These are phyloP conservation scores for Eciton burchellii DNA, from an alignment of 1,140 invertebrate species.

Conservation along the genomic window DNA sequence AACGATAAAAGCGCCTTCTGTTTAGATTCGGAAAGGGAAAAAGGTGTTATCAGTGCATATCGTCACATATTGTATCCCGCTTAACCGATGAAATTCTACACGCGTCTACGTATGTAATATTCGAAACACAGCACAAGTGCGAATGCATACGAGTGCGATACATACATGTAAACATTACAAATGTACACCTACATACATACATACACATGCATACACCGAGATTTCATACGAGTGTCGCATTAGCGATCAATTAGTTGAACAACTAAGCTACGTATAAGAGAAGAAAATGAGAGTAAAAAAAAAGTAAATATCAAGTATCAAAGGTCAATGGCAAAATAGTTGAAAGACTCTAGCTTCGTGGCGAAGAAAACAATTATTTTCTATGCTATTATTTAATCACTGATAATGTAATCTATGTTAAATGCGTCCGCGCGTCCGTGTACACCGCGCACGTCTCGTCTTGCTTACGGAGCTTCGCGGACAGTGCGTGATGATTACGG, in stretches of 20 bases:
- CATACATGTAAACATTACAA: neutral
- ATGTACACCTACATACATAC: neutral
- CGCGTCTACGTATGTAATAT: slow-evolving; percentile 11
- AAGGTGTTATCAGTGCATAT: slow-evolving; percentile 18
- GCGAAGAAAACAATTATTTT: slow-evolving; percentile 58
- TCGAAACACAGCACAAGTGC: slow-evolving; percentile 1
- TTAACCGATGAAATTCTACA: slow-evolving; percentile 37
- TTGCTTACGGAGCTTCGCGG: slow-evolving; percentile 12
- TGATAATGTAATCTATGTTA: slow-evolving; percentile 56
- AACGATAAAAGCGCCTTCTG: slow-evolving; percentile 4
- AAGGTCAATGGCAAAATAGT: slow-evolving; percentile 56
- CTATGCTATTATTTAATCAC: slow-evolving; percentile 60
- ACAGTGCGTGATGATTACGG: neutral
- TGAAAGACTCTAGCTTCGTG: slow-evolving; percentile 53
- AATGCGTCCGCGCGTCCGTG: slow-evolving; percentile 16
- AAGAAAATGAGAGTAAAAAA: slow-evolving; percentile 50
- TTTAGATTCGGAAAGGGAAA: slow-evolving; percentile 12
- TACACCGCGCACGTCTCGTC: neutral
- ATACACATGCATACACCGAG: slow-evolving; percentile 38
- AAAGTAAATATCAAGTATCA: slow-evolving; percentile 58
- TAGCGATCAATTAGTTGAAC: slow-evolving; percentile 48
- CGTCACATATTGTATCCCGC: slow-evolving; percentile 23
- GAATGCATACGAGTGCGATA: slow-evolving; percentile 24
- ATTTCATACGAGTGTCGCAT: slow-evolving; percentile 49
- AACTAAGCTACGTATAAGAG: slow-evolving; percentile 35